phyloP scores from a whole-genome alignment of 2,113 vertebrate species.

The Gallinago undulata region DNA sequence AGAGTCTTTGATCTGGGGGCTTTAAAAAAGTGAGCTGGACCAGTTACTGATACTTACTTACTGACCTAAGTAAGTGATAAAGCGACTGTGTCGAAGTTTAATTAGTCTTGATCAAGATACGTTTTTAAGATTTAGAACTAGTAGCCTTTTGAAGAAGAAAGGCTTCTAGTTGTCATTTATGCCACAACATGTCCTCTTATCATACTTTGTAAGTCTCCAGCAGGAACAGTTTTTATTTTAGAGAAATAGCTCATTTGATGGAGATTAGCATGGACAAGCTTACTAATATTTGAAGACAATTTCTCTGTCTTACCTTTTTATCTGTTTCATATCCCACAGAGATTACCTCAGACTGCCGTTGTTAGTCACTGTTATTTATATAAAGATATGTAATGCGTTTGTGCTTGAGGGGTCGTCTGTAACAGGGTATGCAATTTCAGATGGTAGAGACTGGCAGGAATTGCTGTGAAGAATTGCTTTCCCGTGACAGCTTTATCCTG shows the following conservation, averaged over 20 bases:
- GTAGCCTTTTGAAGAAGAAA: slow-evolving; percentile 54
- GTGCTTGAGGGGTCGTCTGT: slow-evolving; percentile 52
- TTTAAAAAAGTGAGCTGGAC: slow-evolving; percentile 44
- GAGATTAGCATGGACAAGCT: slow-evolving; percentile 51
- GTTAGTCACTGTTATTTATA: slow-evolving; percentile 70
- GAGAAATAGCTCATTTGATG: slow-evolving; percentile 55
- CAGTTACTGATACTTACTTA: slow-evolving; percentile 26
- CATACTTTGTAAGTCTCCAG: neutral
- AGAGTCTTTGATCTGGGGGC: slow-evolving; percentile 48
- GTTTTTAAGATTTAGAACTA: slow-evolving; percentile 40
- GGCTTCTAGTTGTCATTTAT: slow-evolving; percentile 35
- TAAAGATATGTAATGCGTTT: slow-evolving; percentile 66
- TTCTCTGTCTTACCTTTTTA: slow-evolving; percentile 40
- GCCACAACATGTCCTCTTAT: slow-evolving; percentile 39
- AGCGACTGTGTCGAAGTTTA: slow-evolving; percentile 18
- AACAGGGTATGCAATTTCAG: slow-evolving; percentile 47
- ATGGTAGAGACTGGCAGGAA: slow-evolving; percentile 52
- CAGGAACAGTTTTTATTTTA: slow-evolving; percentile 31
- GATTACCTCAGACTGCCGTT: slow-evolving; percentile 49
- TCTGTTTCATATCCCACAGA: slow-evolving; percentile 41
- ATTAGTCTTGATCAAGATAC: slow-evolving; percentile 64
- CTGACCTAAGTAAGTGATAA: slow-evolving; percentile 56
- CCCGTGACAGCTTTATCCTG: slow-evolving; percentile 65
- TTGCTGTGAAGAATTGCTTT: slow-evolving; percentile 65
- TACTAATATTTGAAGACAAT: slow-evolving; percentile 58